Conservation (phyloP, 2,797 vertebrate species). For the Oophaga sylvatica region DNA sequence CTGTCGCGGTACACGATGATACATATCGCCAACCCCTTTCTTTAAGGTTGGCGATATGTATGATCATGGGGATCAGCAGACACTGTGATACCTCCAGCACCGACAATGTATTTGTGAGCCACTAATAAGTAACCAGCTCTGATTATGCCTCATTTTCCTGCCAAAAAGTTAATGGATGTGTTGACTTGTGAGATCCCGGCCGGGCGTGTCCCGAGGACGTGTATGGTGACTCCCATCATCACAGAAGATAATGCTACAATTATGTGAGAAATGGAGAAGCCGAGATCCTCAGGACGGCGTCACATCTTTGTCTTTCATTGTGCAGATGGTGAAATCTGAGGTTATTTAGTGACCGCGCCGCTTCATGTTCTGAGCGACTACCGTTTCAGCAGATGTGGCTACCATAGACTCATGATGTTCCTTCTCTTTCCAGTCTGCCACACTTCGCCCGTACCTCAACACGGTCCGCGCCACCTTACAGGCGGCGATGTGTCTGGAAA, state of each 20-base stretch:
- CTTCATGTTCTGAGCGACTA: no score
- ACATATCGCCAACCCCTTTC: no score
- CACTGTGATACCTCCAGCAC: no score
- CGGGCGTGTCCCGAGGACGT: not conserved
- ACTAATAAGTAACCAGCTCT: not conserved
- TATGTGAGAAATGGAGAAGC: not conserved
- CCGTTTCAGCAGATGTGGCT: no score
- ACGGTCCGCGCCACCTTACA: conserved; percentile 95
- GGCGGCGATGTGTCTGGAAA: conserved; percentile 95
- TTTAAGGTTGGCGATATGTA: no score
- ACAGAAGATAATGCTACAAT: not conserved
- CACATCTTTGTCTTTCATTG: no score
- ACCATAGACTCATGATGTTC: not conserved
- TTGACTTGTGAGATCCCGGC: not conserved
- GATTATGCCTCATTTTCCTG: not conserved
- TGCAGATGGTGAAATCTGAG: no score
- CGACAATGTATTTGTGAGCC: not conserved
- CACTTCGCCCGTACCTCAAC: conserved; percentile 94
- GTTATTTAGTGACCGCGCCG: no score
- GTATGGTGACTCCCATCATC: not conserved
- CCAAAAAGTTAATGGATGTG: not conserved
- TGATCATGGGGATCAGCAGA: no score
- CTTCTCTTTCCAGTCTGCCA: conserved; percentile 81
- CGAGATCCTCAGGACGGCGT: not conserved
- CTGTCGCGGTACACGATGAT: no score